Base-by-base conservation (phyloP, 2,113 vertebrate species). In the Camelus bactrianus region DNA sequence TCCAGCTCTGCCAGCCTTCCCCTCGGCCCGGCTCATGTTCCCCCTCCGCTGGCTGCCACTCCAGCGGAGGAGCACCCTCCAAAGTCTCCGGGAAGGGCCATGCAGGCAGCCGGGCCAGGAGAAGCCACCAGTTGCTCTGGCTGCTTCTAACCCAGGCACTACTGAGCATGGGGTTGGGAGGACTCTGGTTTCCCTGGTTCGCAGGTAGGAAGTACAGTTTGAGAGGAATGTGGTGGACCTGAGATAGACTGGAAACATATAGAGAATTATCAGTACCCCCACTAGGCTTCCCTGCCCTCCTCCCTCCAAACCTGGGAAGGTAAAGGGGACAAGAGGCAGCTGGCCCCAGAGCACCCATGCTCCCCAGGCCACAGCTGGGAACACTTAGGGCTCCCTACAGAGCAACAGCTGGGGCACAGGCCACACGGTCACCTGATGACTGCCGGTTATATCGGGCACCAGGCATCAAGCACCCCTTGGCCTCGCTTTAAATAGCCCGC, bases 401-500 rank as follows among this genome's bases (percentile, higher is more conserved):
- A 52, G 19, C 72, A 28, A 6, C 1, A 1, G 93, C 82, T 22
- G 48, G 52, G 90, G 62, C 80, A 73, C 50, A 94, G 12, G 56
- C 58, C 62, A 50, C 86, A 28, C 0, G 56, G 94, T 96, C 97
- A 96, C 94, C 94, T 96, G 96, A 97, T 0, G 16, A 89, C 12
- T 35, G 48, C 85, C 50, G 50, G 88, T 87, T 97, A 96, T 96
- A 97, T 67, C 6, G 22, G 94, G 96, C 91, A 81, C 69, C 72
- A 88, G 46, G 91, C 26, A 0, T 52, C 88, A 89, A 79, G 82
- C 73, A 72, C 79, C 48, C 65, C 75, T 48, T 76, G 85, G 95
- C 76, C 67, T 46, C 0, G 58, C 97, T 97, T 97, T 97, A 98
- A 98, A 97, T 97, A 98, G 94, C 52, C 42, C 38, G 10, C 85